Conservation (phyloP, 2,797 vertebrate genomes). For the Masticophis lateralis region DNA sequence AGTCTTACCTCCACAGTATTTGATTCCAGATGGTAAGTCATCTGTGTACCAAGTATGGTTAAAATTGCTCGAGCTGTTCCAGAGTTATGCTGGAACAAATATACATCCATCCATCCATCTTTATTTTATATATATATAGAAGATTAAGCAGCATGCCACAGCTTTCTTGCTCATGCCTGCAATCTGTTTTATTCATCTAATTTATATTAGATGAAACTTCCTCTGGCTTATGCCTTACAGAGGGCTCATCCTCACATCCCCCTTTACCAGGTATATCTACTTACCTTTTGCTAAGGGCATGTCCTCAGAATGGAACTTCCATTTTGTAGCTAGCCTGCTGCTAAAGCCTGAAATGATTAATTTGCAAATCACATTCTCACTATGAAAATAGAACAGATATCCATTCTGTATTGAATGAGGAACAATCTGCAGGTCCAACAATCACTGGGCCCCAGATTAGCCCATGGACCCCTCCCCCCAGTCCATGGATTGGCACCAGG, state of each 20-base stretch:
- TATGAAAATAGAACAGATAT: neutral
- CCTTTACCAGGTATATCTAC: neutral
- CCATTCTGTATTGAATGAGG: neutral
- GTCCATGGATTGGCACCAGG: too few relatives aligned
- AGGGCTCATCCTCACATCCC: neutral
- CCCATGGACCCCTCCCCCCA: neutral
- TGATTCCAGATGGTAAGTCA: too few relatives aligned
- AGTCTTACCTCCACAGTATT: too few relatives aligned
- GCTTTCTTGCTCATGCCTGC: neutral
- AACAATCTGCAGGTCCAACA: neutral
- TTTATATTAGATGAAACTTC: neutral
- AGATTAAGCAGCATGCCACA: neutral
- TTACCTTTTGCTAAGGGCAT: neutral
- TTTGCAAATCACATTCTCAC: neutral
- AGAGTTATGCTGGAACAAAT: too few relatives aligned
- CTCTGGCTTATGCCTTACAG: neutral
- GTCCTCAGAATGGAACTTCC: neutral
- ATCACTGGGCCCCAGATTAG: neutral
- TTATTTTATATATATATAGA: too few relatives aligned
- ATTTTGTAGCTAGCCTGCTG: neutral
- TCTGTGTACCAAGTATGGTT: too few relatives aligned
- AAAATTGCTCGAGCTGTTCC: too few relatives aligned
- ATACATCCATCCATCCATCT: too few relatives aligned
- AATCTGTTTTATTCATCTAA: neutral
- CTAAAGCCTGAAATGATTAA: neutral